Base-by-base conservation (phyloP, 2,888 invertebrate genomes). In the Plebejus anna region DNA sequence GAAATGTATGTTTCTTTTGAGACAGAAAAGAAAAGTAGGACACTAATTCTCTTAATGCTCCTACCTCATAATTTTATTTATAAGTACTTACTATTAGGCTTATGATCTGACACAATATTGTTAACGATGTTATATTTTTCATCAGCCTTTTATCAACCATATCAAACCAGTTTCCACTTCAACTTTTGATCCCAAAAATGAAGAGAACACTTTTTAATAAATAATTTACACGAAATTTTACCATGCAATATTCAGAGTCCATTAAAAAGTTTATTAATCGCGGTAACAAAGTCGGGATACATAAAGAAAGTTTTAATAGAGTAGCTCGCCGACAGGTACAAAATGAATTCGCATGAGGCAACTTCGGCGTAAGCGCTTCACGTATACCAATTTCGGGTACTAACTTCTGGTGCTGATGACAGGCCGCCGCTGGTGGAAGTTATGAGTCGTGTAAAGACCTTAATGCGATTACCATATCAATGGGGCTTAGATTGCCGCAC, bases 271-370 rank as follows among this genome's bases (percentile, higher is more conserved):
- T 79, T 36, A 77, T 72, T 78, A 79, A 75, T 75, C 76, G 75
- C 72, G 71, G 73, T 70, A 73, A 38, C 70, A 36, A 79, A 79
- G 76, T 78, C 78, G 51, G 36, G 61, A 76, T 75, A 70, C 66
- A 79, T 78, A 77, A 78, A 78, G 77, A 78, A 76, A 78, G 78
- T 79, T 79, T 79, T 79, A 79, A 79, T 78, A 76, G 78, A 75
- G 78, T 76, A 66, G 76, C 42, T 57, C 76, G 77, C 77, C 76
- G 78, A 76, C 78, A 76, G 76, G 72, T 72, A 76, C 72, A 76
- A 76, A 79, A 78, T 79, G 76, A 79, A 79, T 78, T 78, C 77
- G 75, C 76, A 79, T 77, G 76, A 77, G 72, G 71, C 51, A 79
- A 79, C 77, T 78, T 78, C 28, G 47, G 11, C 72, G 51, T 73